Evolutionary conservation across 1,140 invertebrate species (phyloP), one percentile per base, ranked within the genome.

Genomic region (Orius insidiosus): DNA sequence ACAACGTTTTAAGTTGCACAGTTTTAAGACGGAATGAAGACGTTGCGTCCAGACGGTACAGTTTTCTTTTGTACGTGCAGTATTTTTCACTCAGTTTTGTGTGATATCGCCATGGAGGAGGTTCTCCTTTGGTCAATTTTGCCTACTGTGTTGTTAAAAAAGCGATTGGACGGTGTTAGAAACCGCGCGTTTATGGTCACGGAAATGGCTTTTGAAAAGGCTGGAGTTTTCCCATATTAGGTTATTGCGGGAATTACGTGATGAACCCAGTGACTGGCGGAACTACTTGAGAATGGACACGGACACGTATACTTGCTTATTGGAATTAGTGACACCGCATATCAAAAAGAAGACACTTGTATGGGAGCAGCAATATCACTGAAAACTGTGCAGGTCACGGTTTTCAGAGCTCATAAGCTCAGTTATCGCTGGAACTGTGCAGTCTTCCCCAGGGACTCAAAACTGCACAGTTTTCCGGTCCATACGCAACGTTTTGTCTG

Each of bases 201-300:
- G 39, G 16, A 41, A 41, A 18, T 41, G 39, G 39, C 16, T 41
- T 16, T 18, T 41, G 24, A 41, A 41, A 41, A 41, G 39, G 39
- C 39, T 8, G 39, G 6, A 41, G 13, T 41, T 41, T 41, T 41
- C 39, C 39, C 39, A 41, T 41, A 19, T 41, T 14, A 41, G 13
- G 14, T 19, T 41, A 41, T 18, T 16, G 13, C 39, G 18, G 6
- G 18, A 14, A 41, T 41, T n/a, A n/a, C n/a, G n/a, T n/a, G n/a
- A n/a, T n/a, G n/a, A n/a, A n/a, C n/a, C n/a, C n/a, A n/a, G n/a
- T n/a, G n/a, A n/a, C n/a, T n/a, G 32, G 32, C 32, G n/a, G 32
- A 33, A 33, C 32, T 33, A 33, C n/a, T n/a, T 33, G 32, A 33
- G 32, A 33, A 33, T 33, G 32, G 32, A 33, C 32, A 33, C n/a